A percentile compares a stretch with the other conserved stretches of the same genome.
Evolutionary conservation across 2,888 invertebrate species (phyloP).

Genomic region (Leucophora obtusa): DNA sequence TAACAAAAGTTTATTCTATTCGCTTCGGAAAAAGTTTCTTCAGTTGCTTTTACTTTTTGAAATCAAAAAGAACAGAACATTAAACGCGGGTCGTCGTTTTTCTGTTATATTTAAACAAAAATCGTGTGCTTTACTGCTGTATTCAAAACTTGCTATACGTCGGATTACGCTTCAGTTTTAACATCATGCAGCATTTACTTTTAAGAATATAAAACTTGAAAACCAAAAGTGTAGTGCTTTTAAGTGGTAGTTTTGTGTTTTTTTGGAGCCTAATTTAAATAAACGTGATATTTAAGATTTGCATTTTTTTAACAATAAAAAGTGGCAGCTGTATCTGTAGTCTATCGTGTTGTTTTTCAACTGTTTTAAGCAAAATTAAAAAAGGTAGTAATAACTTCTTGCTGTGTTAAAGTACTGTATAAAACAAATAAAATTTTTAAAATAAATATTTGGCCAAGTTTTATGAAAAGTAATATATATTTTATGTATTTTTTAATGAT

Average conservation of each 20-base stretch:
- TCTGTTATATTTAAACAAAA: slow-evolving; percentile 11
- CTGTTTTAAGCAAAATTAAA: not conserved
- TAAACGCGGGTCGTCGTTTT: not conserved
- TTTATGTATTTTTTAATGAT: not conserved
- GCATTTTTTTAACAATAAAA: not conserved
- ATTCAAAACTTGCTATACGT: slow-evolving; percentile 4
- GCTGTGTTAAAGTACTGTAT: not conserved
- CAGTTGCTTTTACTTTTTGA: slow-evolving; percentile 55
- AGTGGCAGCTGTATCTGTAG: slow-evolving; percentile 40
- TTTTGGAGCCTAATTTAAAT: slow-evolving; percentile 46
- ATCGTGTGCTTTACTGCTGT: slow-evolving; percentile 9
- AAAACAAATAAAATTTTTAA: not conserved
- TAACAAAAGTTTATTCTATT: slow-evolving; percentile 20
- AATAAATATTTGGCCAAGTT: not conserved
- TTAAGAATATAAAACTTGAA: slow-evolving; percentile 4
- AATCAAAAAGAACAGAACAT: slow-evolving; percentile 42
- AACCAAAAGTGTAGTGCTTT: slow-evolving; percentile 16
- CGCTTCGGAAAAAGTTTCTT: slow-evolving; percentile 46
- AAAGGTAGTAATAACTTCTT: slow-evolving; percentile 31
- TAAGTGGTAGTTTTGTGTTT: slow-evolving; percentile 25
- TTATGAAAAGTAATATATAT: not conserved
- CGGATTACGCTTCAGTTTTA: not conserved
- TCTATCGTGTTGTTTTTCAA: slow-evolving; percentile 19
- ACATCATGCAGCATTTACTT: slow-evolving; percentile 51
- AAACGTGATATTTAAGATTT: slow-evolving; percentile 46